phyloP scores from a whole-genome alignment of 2,888 invertebrate genomes.

The Xestia c-nigrum region DNA sequence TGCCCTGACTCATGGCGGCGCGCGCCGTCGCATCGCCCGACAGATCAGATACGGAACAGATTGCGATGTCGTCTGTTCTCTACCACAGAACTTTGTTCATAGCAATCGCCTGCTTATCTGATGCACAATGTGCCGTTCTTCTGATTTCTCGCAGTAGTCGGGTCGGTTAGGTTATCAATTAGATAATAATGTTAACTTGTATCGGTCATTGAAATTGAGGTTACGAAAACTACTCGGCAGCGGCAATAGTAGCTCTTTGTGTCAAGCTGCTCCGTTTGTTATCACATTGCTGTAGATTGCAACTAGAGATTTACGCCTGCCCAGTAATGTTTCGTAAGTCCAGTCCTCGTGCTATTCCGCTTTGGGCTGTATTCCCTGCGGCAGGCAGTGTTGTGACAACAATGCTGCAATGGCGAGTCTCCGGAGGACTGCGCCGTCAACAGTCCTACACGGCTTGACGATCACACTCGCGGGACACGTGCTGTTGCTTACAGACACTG shows the following conservation, averaged over 20 bases:
- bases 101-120: slow-evolving; percentile 29
- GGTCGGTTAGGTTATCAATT: slow-evolving; percentile 28
- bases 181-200: slow-evolving; percentile 6
- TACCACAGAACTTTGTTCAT: slow-evolving; percentile 10
- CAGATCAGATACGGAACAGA: slow-evolving; percentile 14
- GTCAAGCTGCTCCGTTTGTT: slow-evolving; percentile 1
- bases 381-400: slow-evolving; percentile 28
- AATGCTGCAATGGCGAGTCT: slow-evolving; percentile 15
- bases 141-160: slow-evolving; percentile 43
- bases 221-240: neutral
- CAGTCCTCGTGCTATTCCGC: slow-evolving; percentile 21
- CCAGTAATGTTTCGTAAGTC: slow-evolving; percentile 15
- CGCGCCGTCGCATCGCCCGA: neutral
- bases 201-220: slow-evolving; percentile 12
- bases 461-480: slow-evolving; percentile 20
- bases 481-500: neutral
- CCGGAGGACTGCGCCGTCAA: slow-evolving; percentile 20
- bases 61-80: slow-evolving; percentile 20
- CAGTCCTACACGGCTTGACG: neutral
- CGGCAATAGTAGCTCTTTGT: neutral
- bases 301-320: neutral
- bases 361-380: slow-evolving; percentile 22
- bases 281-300: neutral
- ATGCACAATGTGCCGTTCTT: slow-evolving; percentile 30
- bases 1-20: too few relatives aligned